phyloP scores from a whole-genome alignment of 37 sponge, comb jelly and placozoan species.

The Hexactinellida sp. region DNA sequence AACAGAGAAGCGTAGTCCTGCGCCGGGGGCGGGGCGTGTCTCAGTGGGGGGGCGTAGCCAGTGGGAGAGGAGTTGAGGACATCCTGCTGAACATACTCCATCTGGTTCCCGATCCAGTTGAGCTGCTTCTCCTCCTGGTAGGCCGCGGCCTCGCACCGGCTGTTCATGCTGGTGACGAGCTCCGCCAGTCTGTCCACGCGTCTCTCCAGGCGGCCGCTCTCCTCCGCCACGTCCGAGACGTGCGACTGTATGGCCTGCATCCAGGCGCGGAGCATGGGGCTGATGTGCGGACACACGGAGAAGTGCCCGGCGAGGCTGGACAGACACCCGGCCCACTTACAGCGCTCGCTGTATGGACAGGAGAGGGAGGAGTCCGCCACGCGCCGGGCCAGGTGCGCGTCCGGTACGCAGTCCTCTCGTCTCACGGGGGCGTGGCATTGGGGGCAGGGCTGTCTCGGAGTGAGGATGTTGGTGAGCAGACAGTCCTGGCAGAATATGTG shows the following conservation, averaged over 20 bases:
- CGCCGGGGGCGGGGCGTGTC: neutral
- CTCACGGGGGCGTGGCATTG: neutral
- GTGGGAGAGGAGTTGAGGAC: neutral
- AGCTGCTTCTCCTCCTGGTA: neutral
- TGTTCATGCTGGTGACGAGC: neutral
- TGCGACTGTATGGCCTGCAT: neutral
- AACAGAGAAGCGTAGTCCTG: neutral
- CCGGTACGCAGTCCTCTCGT: neutral
- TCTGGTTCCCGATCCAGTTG: neutral
- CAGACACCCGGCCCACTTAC: neutral
- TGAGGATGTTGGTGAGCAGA: neutral
- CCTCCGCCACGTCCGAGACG: neutral
- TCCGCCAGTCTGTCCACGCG: neutral
- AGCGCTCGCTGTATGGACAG: neutral
- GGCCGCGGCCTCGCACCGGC: neutral
- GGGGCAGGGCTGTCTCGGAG: neutral
- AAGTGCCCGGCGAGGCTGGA: neutral
- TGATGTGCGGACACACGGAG: neutral
- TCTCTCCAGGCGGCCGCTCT: neutral
- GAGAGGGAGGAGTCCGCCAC: neutral
- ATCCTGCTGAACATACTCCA: neutral
- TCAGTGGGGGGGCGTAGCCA: neutral
- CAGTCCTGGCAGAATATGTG: slow-evolving; percentile 5
- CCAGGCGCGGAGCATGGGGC: neutral
- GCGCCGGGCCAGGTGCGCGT: neutral